Percentiles rank a stretch among this genome's conserved stretches.
These are phyloP conservation scores for Leucophora obtusa DNA, from an alignment of 2,888 invertebrate species.

Conservation along the genomic window DNA sequence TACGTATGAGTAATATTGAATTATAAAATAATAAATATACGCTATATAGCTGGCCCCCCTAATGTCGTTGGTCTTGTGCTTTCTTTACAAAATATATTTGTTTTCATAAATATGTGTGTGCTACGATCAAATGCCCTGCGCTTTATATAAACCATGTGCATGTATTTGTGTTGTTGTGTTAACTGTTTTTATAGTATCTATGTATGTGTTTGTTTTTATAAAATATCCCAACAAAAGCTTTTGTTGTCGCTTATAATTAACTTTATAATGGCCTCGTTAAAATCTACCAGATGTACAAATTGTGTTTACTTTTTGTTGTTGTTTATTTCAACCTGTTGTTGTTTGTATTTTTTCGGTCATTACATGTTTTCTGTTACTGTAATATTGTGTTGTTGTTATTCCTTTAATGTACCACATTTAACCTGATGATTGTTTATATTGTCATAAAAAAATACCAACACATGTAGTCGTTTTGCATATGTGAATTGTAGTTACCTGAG, in stretches of 20 bases:
- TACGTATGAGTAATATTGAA: no score
- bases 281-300: constrained; percentile 43
- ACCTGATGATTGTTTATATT: constrained; percentile 26
- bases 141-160: background rate
- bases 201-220: constrained; percentile 25
- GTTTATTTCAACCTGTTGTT: constrained; percentile 22
- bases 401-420: constrained; percentile 20
- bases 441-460: background rate
- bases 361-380: constrained; percentile 22
- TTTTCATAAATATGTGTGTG: background rate
- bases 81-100: background rate
- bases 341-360: constrained; percentile 9
- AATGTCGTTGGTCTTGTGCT: background rate
- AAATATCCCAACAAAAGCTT: constrained; percentile 41
- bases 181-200: background rate
- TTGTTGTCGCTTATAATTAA: constrained; percentile 58
- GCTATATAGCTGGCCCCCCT: no score
- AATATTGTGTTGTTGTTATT: constrained; percentile 23
- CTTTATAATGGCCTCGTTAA: constrained; percentile 62
- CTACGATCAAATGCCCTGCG: background rate
- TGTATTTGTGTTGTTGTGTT: background rate
- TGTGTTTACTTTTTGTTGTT: constrained; percentile 9
- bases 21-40: no score
- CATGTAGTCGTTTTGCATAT: background rate
- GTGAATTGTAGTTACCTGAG: background rate